Percentiles rank a stretch among this genome's conserved stretches.
Evolutionary conservation across 2,113 vertebrate species (phyloP).

Genomic region (Podiceps cristatus): DNA sequence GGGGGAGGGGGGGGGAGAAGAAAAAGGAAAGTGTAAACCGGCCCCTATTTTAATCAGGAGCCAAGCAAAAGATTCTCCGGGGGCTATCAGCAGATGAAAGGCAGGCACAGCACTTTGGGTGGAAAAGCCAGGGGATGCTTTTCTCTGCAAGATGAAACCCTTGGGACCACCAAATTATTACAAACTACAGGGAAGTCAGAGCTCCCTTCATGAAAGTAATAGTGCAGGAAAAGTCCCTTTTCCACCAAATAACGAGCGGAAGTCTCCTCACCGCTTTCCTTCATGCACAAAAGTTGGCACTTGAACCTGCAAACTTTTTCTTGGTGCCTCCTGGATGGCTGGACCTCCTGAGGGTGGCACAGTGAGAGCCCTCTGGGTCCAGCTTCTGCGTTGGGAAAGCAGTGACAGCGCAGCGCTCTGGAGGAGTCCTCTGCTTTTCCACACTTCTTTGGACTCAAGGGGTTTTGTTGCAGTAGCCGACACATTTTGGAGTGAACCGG

Average conservation of each 20-base stretch:
- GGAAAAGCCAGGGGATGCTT: background rate
- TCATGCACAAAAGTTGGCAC: background rate
- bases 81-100: conserved; percentile 7
- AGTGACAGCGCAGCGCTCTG: fast-evolving
- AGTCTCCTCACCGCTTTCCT: background rate
- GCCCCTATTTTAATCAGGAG: background rate
- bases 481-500: background rate
- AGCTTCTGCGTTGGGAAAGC: background rate
- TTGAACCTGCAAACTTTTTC: background rate
- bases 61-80: background rate
- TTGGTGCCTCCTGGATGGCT: background rate
- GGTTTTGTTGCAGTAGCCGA: background rate
- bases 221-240: background rate
- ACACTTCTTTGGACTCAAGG: background rate
- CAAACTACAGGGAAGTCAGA: background rate
- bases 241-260: background rate
- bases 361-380: background rate
- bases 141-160: background rate
- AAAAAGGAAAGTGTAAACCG: conserved; percentile 42
- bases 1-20: no score
- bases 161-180: background rate
- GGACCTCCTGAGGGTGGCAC: background rate
- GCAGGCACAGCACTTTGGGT: background rate
- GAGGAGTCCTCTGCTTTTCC: background rate
- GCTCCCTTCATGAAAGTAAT: background rate